Conservation (phyloP, 1,140 invertebrate genomes). For the Diplogasteroides magnus region DNA sequence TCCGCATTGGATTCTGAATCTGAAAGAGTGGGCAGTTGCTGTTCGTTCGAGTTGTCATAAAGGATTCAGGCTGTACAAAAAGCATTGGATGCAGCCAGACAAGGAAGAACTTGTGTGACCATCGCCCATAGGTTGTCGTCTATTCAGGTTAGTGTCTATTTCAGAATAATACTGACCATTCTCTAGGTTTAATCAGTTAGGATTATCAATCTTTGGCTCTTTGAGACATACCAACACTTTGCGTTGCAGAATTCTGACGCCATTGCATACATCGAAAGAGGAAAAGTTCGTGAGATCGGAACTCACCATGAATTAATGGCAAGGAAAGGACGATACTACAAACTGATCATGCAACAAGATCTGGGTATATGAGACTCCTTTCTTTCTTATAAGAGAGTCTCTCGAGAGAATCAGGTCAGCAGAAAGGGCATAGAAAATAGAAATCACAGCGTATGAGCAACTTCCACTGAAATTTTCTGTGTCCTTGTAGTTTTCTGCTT, state of each 20-base stretch:
- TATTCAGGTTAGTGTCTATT: slow-evolving; percentile 2
- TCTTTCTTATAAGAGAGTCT: too few species aligned
- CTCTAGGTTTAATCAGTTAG: not conserved
- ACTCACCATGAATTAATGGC: slow-evolving; percentile 73
- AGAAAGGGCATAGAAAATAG: too few species aligned
- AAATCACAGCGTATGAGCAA: too few species aligned
- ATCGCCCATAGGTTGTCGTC: slow-evolving; percentile 60
- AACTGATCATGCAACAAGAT: slow-evolving; percentile 59
- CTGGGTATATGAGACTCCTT: too few species aligned
- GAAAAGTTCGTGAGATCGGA: slow-evolving; percentile 48
- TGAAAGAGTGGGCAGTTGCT: slow-evolving; percentile 19
- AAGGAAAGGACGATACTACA: slow-evolving; percentile 72
- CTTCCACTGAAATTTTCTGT: too few species aligned
- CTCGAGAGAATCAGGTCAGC: too few species aligned
- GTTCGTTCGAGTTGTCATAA: not conserved
- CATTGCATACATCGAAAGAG: slow-evolving; percentile 55
- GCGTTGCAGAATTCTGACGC: slow-evolving; percentile 47
- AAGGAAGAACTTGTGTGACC: slow-evolving; percentile 58
- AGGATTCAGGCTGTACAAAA: slow-evolving; percentile 42
- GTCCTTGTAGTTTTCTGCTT: too few species aligned
- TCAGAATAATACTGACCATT: not conserved
- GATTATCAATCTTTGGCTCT: not conserved
- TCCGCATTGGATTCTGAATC: slow-evolving; percentile 40
- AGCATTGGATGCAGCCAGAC: slow-evolving; percentile 42
- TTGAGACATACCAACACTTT: too few species aligned